These are phyloP conservation scores for Netelia virgata DNA, from an alignment of 2,888 invertebrate genomes.

Conservation along the genomic window DNA sequence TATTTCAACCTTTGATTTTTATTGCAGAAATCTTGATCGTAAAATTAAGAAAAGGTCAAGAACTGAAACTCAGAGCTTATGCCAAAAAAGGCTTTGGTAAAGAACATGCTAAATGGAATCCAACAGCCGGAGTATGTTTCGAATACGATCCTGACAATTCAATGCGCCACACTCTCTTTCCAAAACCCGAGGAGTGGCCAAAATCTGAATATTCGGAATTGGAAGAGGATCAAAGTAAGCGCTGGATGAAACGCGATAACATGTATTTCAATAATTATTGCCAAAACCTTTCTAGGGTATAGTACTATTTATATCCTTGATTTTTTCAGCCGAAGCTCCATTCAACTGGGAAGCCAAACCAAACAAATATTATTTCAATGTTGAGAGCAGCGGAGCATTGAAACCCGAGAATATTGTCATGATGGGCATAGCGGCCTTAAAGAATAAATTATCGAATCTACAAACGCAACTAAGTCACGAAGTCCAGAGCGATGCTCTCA, in stretches of 20 bases:
- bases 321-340: slow-evolving; percentile 92
- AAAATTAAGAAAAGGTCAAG: slow-evolving; percentile 93
- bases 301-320: slow-evolving; percentile 63
- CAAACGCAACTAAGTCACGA: slow-evolving; percentile 97
- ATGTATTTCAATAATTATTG: slow-evolving; percentile 31
- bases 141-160: slow-evolving; percentile 99
- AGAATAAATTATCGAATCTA: slow-evolving; percentile 97
- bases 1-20: slow-evolving; percentile 30
- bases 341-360: slow-evolving; percentile 98
- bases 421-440: slow-evolving; percentile 96
- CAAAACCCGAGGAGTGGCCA: slow-evolving; percentile 99
- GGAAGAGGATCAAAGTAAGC: slow-evolving; percentile 94
- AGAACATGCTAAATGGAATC: slow-evolving; percentile 99
- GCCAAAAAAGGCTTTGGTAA: slow-evolving; percentile 99
- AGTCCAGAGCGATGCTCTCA: slow-evolving; percentile 93
- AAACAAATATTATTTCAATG: slow-evolving; percentile 98
- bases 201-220: slow-evolving; percentile 98
- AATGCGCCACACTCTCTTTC: slow-evolving; percentile 97
- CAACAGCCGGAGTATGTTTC: slow-evolving; percentile 98
- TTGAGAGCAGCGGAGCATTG: slow-evolving; percentile 97
- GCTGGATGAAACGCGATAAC: neutral
- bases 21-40: slow-evolving; percentile 89
- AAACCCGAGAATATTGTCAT: slow-evolving; percentile 98
- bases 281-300: neutral
- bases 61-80: slow-evolving; percentile 96